Evolutionary conservation across 2,113 vertebrate species (phyloP), one percentile per base, ranked within the genome.

Genomic region (Sapayoa aenigma): DNA sequence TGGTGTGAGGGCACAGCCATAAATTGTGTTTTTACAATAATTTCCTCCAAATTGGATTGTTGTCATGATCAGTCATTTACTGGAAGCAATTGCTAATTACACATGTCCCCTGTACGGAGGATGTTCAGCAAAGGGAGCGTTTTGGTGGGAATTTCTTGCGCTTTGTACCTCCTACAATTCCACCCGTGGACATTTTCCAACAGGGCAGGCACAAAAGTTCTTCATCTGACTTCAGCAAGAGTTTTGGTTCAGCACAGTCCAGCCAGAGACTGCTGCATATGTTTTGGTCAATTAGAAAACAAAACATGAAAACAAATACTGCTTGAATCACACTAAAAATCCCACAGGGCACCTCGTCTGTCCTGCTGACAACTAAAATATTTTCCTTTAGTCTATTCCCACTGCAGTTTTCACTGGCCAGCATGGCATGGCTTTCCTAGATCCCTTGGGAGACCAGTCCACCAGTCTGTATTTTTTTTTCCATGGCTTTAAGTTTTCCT

Each of bases 211-310:
- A 83, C 50, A 42, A 1, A 94, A 75, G 44, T 88, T 90, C 47
- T 59, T 88, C 50, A 17, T 59, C 62, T 59, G 68, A 75, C 84
- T 90, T 88, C 50, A 93, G 67, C 39, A 31, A 47, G 46, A 90
- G 33, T 77, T 89, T 80, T 95, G 82, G 59, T 93, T 90, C 82
- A 77, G 85, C 59, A 77, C 20, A 17, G 78, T 46, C 87, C 93
- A 71, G 63, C 0, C 39, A 93, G 78, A 67, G 46, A 31, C 67
- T 62, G 23, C 55, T 84, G 78, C 77, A 17, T 80, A 44, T 83
- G 67, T 85, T 95, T 95, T 94, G 88, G 92, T 84, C 90, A 93
- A 95, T 94, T 91, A 91, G 67, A 93, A 96, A 96, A 94, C 82
- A 95, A 95, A 95, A 83, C 63, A 85, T 21, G 35, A 80, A 91